Evolutionary conservation across 2,888 invertebrate species (phyloP).

Genomic region (Pyrocoelia pectoralis): DNA sequence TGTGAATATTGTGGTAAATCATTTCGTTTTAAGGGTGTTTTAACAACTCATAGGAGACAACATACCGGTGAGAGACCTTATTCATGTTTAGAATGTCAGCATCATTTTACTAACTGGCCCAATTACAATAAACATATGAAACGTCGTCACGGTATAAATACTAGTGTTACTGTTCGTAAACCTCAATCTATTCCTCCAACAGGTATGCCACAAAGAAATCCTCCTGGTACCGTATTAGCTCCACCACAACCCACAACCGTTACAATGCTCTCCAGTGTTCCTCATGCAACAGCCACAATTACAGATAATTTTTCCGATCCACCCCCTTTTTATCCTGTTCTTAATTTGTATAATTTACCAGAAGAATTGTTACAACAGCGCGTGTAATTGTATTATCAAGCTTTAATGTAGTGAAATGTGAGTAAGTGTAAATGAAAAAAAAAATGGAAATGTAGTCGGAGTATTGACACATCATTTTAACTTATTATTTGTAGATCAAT

Average conservation of each 20-base stretch:
- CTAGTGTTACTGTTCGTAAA: conserved; percentile 59
- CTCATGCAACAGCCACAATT: conserved; percentile 32
- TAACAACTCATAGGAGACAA: conserved; percentile 76
- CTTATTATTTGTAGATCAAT: too few species aligned
- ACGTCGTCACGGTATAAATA: conserved; percentile 69
- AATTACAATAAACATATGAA: conserved; percentile 87
- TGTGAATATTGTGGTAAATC: conserved; percentile 79
- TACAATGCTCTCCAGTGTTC: conserved; percentile 39
- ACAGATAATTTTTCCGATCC: conserved; percentile 44
- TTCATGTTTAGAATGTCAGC: conserved; percentile 74
- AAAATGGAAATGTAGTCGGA: too few species aligned
- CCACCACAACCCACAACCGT: conserved; percentile 51
- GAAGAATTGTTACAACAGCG: conserved; percentile 52
- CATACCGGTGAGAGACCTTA: conserved; percentile 79
- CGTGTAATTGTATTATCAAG: conserved; percentile 16
- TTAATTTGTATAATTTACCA: conserved; percentile 54
- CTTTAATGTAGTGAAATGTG: too few species aligned
- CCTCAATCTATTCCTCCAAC: conserved; percentile 59
- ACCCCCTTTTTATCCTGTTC: conserved; percentile 53
- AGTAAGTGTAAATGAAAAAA: too few species aligned
- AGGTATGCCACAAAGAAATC: conserved; percentile 59
- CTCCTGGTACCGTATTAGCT: conserved; percentile 58
- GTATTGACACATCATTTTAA: too few species aligned
- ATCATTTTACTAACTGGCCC: conserved; percentile 82
- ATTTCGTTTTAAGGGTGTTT: conserved; percentile 78